Evolutionary conservation across 2,113 vertebrate genomes (phyloP).

Genomic region (Centropus bengalensis): DNA sequence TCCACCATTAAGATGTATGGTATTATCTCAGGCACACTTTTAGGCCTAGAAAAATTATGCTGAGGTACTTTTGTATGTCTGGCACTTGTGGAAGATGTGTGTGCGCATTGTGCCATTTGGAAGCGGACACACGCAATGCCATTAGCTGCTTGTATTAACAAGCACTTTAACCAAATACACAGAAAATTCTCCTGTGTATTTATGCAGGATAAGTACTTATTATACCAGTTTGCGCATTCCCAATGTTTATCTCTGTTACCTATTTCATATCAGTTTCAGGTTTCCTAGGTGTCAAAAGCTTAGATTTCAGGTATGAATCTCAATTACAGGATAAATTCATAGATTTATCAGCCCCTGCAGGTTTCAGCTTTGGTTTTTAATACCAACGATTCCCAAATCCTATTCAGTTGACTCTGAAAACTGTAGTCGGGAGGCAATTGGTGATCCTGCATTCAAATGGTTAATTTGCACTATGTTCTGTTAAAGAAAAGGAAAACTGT

Average conservation of each 20-base stretch:
- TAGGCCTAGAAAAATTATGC: neutral
- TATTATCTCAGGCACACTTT: neutral
- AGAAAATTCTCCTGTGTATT: neutral
- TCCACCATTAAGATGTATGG: neutral
- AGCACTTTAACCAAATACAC: neutral
- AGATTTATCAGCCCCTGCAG: neutral
- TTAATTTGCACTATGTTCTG: conserved; percentile 78
- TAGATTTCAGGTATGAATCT: conserved; percentile 13
- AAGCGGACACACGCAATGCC: neutral
- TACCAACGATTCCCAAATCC: conserved; percentile 15
- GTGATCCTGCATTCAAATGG: conserved; percentile 65
- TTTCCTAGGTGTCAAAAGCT: neutral
- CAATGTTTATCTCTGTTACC: neutral
- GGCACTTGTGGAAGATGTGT: neutral
- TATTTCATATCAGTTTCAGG: neutral
- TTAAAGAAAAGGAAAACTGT: conserved; percentile 79
- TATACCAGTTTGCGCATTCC: neutral
- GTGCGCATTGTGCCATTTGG: neutral
- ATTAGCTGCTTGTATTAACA: neutral
- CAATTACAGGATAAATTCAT: neutral
- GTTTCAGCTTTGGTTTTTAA: neutral
- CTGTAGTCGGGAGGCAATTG: neutral
- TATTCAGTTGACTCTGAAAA: conserved; percentile 3
- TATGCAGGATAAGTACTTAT: neutral
- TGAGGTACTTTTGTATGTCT: neutral